Base-by-base conservation (phyloP, 2,797 vertebrate genomes). In the Helarctos malayanus region DNA sequence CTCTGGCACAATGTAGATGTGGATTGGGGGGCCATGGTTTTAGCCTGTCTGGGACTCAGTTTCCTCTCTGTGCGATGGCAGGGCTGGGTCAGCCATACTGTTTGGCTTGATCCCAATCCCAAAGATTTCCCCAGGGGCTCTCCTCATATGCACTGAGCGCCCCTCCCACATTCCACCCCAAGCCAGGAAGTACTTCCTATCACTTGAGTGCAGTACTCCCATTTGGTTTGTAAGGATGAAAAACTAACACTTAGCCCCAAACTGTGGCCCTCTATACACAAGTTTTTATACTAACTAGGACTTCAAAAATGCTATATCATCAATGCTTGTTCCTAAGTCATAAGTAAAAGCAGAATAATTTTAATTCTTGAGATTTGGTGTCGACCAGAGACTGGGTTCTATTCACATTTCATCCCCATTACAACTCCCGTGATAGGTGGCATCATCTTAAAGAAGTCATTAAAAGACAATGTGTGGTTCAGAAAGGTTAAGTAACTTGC, bases 121-220 rank as follows among this genome's bases (percentile, higher is more conserved):
- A 35, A 73, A 91, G 87, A 23, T 12, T 41, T 78, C 76, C 78
- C 81, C 21, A 76, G 81, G 32, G 54, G 0, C 41, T 56, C 10
- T 21, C 23, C 76, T 68, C 32, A 19, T 9, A 10, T 19, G 7
- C 16, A 8, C 78, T 18, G 38, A 63, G 25, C 2, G 7, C 16
- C 27, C 3, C 59, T 54, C 71, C 54, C 57, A 61, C 88, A 65
- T 91, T 52, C 85, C 80, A 16, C 12, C 6, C 57, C 9, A 4
- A 57, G 83, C 32, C 84, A 88, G 71, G 87, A 97, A 97, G 89
- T 52, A 68, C 92, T 94, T 96, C 87, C 94, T 90, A 45, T 90
- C 25, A 21, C 14, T 79, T 38, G n/a, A 86, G 27, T 56, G 82
- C 45, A 63, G 11, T 32, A 59, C n/a, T 94, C 65, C 75, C 56